These are phyloP conservation scores for Trochalopteron elliotii DNA, from an alignment of 2,113 vertebrate genomes.

Conservation along the genomic window DNA sequence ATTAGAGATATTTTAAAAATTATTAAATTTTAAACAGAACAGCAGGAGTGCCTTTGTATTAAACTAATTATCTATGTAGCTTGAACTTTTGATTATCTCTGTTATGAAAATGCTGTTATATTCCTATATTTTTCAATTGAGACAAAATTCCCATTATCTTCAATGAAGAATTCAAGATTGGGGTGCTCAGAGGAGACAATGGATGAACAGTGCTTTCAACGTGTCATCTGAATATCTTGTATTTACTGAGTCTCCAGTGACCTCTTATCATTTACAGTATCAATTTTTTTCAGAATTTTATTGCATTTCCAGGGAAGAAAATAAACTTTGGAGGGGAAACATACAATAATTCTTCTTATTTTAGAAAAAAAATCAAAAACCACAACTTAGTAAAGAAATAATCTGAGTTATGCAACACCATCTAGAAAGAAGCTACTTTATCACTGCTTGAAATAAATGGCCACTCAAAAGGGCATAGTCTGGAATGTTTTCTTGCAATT, in stretches of 20 bases:
- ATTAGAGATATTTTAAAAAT: not conserved
- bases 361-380: not conserved
- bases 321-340: not conserved
- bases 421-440: conserved; percentile 11
- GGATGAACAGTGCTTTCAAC: not conserved
- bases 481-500: conserved; percentile 23
- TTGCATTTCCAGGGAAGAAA: not conserved
- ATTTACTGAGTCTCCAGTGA: not conserved
- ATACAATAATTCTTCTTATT: not conserved
- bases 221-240: not conserved
- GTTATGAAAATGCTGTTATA: not conserved
- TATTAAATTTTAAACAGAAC: not conserved
- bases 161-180: not conserved
- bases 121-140: not conserved
- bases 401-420: not conserved
- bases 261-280: not conserved
- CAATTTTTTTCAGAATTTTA: not conserved
- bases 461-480: conserved; percentile 20
- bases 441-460: conserved; percentile 2
- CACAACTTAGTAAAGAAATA: not conserved
- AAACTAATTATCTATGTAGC: not conserved
- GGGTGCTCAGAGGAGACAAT: not conserved
- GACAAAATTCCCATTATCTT: not conserved
- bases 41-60: not conserved
- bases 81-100: not conserved